Evolutionary conservation across 1,140 invertebrate species (phyloP).

Genomic region (Pachyrhynchus sulphureomaculatus): DNA sequence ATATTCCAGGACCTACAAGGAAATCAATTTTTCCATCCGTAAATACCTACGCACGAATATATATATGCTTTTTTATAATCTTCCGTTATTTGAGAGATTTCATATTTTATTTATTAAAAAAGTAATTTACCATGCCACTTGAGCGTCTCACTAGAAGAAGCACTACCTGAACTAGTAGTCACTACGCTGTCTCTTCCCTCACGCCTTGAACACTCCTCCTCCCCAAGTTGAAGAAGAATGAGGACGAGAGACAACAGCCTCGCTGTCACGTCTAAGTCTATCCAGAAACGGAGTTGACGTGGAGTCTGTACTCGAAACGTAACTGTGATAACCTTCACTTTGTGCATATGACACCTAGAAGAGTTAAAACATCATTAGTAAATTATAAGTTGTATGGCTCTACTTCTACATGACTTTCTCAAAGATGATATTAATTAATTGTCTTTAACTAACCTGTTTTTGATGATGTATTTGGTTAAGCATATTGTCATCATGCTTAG

Average conservation of each 20-base stretch:
- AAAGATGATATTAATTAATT: too few species aligned
- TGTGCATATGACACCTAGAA: slow-evolving; percentile 78
- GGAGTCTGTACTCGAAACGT: slow-evolving; percentile 77
- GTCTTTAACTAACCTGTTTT: too few species aligned
- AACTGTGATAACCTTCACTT: slow-evolving; percentile 80
- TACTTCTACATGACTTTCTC: too few species aligned
- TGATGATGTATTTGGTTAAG: slow-evolving; percentile 68
- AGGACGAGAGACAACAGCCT: slow-evolving; percentile 58
- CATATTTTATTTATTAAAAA: too few species aligned
- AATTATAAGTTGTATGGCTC: too few species aligned
- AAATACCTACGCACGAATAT: too few species aligned
- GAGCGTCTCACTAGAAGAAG: slow-evolving; percentile 76
- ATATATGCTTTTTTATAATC: too few species aligned
- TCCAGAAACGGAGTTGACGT: slow-evolving; percentile 79
- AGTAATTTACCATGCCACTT: slow-evolving; percentile 69
- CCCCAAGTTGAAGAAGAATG: slow-evolving; percentile 54
- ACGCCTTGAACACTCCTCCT: slow-evolving; percentile 48
- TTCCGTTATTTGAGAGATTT: too few species aligned
- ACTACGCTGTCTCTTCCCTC: slow-evolving; percentile 69
- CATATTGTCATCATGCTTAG: slow-evolving; percentile 43
- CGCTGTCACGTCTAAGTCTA: slow-evolving; percentile 61
- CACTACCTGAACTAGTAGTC: slow-evolving; percentile 66
- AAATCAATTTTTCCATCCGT: too few species aligned
- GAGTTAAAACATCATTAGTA: too few species aligned
- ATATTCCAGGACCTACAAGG: too few species aligned